Percentiles rank a stretch among this genome's conserved stretches.
Evolutionary conservation across 2,888 invertebrate species (phyloP).

Genomic region (Tuberolachnus salignus): DNA sequence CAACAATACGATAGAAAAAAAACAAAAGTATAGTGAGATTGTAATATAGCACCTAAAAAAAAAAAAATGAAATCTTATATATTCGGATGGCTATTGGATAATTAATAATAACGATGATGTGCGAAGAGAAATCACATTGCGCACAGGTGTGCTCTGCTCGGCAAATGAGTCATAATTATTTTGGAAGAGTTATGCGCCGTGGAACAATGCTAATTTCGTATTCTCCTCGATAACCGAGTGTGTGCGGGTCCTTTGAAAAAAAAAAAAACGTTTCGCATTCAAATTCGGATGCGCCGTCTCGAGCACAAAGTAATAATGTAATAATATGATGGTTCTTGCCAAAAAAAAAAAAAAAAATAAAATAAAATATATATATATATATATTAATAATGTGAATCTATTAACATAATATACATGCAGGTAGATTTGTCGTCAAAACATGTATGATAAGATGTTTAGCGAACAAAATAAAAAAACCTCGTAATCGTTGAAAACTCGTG

Average conservation of each 20-base stretch:
- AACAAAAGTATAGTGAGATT: slow-evolving; percentile 2
- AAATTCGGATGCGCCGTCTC: background rate
- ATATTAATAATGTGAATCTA: too few species aligned
- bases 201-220: slow-evolving; percentile 19
- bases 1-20: slow-evolving; percentile 4
- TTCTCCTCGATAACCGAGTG: background rate
- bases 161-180: slow-evolving; percentile 28
- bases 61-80: slow-evolving; percentile 18
- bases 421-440: background rate
- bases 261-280: slow-evolving; percentile 36
- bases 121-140: slow-evolving; percentile 23
- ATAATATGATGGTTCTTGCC: background rate
- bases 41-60: background rate
- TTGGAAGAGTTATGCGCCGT: background rate
- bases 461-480: background rate
- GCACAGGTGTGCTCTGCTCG: background rate
- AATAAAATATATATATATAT: too few species aligned
- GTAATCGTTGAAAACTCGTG: background rate
- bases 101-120: slow-evolving; percentile 23
- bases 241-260: slow-evolving; percentile 12
- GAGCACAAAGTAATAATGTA: too few species aligned
- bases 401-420: too few species aligned
- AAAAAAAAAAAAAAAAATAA: slow-evolving; percentile 12
- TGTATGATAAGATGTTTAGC: background rate
- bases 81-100: slow-evolving; percentile 35